A percentile compares a stretch with the other conserved stretches of the same genome.
phyloP scores from a whole-genome alignment of 2,797 vertebrate species.

The Ciconia nigra region DNA sequence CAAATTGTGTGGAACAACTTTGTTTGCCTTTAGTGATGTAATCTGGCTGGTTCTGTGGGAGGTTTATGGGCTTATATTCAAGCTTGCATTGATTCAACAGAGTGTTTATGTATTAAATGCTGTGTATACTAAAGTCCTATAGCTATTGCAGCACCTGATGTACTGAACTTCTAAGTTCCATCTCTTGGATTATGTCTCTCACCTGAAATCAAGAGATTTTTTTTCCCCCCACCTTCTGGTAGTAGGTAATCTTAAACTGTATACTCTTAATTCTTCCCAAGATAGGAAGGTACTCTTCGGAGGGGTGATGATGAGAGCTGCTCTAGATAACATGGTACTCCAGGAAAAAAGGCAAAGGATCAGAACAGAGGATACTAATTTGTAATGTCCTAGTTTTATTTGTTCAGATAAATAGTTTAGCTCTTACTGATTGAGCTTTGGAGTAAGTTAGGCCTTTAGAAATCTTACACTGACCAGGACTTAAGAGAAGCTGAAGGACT shows the following conservation, averaged over 20 bases:
- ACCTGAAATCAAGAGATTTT: not conserved
- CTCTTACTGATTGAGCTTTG: not conserved
- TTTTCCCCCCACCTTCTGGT: not conserved
- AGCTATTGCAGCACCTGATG: not conserved
- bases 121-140: not conserved
- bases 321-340: not conserved
- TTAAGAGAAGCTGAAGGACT: not conserved
- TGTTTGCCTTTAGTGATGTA: not conserved
- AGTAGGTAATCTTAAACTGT: not conserved
- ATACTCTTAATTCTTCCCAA: not conserved
- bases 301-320: not conserved
- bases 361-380: not conserved
- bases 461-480: not conserved
- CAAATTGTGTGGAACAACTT: not conserved
- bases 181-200: not conserved
- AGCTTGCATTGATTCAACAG: not conserved
- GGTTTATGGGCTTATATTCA: not conserved
- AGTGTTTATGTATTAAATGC: not conserved
- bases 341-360: not conserved
- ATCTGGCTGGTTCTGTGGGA: not conserved
- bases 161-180: not conserved
- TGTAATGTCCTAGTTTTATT: not conserved
- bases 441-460: not conserved
- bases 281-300: not conserved
- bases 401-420: not conserved